A percentile compares a stretch with the other conserved stretches of the same genome.
phyloP scores from a whole-genome alignment of 2,797 vertebrate genomes.

The Caiman crocodilus region DNA sequence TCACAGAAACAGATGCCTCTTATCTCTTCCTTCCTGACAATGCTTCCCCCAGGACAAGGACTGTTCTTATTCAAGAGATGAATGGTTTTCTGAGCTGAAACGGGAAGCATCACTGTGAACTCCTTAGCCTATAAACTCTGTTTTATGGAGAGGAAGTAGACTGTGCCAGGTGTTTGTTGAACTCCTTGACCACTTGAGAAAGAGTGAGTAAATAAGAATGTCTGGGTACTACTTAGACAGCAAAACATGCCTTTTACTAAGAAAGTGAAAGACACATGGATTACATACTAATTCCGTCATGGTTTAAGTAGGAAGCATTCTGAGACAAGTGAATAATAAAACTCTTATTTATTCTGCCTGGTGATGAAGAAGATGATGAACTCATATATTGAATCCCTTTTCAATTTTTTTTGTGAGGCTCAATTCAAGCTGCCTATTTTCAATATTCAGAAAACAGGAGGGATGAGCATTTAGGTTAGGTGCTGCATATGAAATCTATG shows the following conservation, averaged over 20 bases:
- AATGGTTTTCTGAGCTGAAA: slow-evolving; percentile 65
- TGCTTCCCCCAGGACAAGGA: slow-evolving; percentile 11
- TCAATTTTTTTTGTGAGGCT: background rate
- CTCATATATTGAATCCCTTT: background rate
- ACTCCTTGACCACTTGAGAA: background rate
- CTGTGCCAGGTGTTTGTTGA: slow-evolving; percentile 34
- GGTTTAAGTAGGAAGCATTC: background rate
- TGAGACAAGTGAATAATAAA: background rate
- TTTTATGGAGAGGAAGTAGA: slow-evolving; percentile 53
- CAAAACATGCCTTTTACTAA: background rate
- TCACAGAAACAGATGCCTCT: slow-evolving; percentile 42
- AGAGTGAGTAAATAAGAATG: background rate
- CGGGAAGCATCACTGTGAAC: slow-evolving; percentile 61
- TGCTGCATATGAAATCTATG: background rate
- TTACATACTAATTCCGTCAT: background rate
- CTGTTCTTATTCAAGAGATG: slow-evolving; percentile 44
- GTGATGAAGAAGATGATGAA: background rate
- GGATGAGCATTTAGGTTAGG: background rate
- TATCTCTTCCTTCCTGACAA: slow-evolving; percentile 54
- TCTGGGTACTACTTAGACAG: background rate
- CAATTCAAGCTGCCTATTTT: background rate
- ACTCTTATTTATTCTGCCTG: background rate
- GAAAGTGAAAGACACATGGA: background rate
- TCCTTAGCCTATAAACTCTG: slow-evolving; percentile 50
- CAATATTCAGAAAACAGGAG: background rate